Evolutionary conservation across 1,140 invertebrate species (phyloP).

Genomic region (Diabrotica undecimpunctata): DNA sequence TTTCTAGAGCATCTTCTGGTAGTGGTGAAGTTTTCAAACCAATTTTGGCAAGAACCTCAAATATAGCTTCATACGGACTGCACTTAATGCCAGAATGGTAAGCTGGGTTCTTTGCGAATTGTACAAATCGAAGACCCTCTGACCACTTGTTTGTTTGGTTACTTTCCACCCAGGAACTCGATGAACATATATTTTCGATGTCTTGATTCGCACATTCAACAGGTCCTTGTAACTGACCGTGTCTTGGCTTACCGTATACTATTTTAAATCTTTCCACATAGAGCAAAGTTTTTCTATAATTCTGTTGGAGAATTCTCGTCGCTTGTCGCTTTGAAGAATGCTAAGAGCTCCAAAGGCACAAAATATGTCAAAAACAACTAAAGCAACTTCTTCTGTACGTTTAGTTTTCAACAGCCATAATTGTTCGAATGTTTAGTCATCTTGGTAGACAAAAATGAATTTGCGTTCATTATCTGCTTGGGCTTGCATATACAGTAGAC

Average conservation of each 20-base stretch:
- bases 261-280: neutral
- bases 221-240: conserved; percentile 12
- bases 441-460: conserved; percentile 50
- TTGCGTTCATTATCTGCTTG: no score
- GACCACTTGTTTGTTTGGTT: conserved; percentile 41
- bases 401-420: conserved; percentile 34
- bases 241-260: neutral
- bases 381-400: conserved; percentile 32
- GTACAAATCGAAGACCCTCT: conserved; percentile 39
- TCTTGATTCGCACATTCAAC: conserved; percentile 42
- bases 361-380: conserved; percentile 34
- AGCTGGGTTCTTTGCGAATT: conserved; percentile 46
- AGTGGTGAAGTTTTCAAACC: no score
- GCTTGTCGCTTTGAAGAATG: neutral
- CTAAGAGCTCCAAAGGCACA: conserved; percentile 35
- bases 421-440: conserved; percentile 49
- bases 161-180: conserved; percentile 39
- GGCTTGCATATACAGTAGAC: no score
- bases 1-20: no score
- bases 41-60: no score
- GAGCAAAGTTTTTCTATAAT: neutral
- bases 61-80: no score
- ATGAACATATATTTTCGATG: conserved; percentile 45
- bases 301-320: conserved; percentile 35
- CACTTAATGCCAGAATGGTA: no score